These are phyloP conservation scores for Drosophila hamatofila DNA, from an alignment of 2,888 invertebrate species.

Conservation along the genomic window DNA sequence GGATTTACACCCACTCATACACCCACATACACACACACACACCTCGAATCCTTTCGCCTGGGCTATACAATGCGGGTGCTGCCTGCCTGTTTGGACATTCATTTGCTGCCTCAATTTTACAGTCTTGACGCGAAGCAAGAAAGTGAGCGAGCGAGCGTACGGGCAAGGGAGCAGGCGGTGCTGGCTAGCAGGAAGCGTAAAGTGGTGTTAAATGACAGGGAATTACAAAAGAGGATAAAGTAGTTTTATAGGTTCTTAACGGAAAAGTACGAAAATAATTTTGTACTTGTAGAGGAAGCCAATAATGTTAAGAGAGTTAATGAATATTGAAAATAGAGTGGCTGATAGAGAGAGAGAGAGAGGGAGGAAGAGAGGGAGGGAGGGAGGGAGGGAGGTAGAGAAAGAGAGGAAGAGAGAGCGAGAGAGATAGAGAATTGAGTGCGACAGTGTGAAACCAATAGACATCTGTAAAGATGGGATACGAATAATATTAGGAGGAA, in stretches of 20 bases:
- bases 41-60: conserved; percentile 1
- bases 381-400: not conserved
- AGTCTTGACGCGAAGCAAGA: conserved; percentile 45
- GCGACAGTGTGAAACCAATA: not conserved
- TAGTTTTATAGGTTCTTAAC: conserved; percentile 14
- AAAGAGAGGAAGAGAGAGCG: accelerated
- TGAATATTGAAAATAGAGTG: not conserved
- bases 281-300: conserved; percentile 4
- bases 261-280: conserved; percentile 14
- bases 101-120: conserved; percentile 67
- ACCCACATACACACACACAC: conserved; percentile 3
- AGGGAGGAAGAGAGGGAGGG: not conserved
- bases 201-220: conserved; percentile 58
- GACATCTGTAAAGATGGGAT: not conserved
- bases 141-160: not conserved
- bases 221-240: conserved; percentile 37
- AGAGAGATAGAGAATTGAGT: not conserved
- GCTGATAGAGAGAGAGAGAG: not conserved
- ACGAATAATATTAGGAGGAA: too few species aligned
- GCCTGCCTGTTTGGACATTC: conserved; percentile 71
- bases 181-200: conserved; percentile 33
- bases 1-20: conserved; percentile 64
- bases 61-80: conserved; percentile 32
- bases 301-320: not conserved
- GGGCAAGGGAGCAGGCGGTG: conserved; percentile 1